Conservation (phyloP, 2,113 vertebrate genomes). For the Eolophus roseicapilla region DNA sequence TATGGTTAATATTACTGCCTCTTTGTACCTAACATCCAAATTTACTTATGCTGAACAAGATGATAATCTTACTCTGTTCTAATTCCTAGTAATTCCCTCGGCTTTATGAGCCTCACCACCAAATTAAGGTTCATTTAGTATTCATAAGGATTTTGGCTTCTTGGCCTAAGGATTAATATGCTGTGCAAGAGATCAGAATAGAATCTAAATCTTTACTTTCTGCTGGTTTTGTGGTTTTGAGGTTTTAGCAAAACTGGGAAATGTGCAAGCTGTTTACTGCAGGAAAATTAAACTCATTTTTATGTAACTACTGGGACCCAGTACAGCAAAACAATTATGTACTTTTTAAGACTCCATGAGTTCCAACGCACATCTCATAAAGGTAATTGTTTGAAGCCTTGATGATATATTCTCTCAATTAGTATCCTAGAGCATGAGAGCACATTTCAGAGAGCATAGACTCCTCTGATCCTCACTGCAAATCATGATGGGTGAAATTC, state of each 20-base stretch:
- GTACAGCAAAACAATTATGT: not conserved
- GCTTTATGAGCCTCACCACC: not conserved
- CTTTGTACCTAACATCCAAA: not conserved
- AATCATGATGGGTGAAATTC: not conserved
- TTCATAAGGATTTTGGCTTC: not conserved
- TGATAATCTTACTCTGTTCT: not conserved
- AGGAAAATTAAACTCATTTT: conserved; percentile 49
- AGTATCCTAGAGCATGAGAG: not conserved
- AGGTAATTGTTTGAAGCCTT: conserved; percentile 17
- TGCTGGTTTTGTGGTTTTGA: not conserved
- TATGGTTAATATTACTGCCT: not conserved
- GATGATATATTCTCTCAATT: conserved; percentile 16
- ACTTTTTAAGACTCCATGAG: not conserved
- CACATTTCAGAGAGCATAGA: not conserved
- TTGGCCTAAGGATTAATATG: not conserved
- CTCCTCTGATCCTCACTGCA: not conserved
- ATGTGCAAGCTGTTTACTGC: conserved; percentile 16
- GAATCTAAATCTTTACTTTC: not conserved
- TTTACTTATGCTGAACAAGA: not conserved
- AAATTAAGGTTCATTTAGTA: not conserved
- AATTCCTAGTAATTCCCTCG: not conserved
- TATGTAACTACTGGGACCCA: conserved; percentile 34
- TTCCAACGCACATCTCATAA: not conserved
- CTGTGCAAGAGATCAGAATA: not conserved
- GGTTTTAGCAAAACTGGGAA: not conserved